Percentiles rank a stretch among this genome's conserved stretches.
phyloP scores from a whole-genome alignment of 2,113 vertebrate genomes.

The Tringa solitaria region DNA sequence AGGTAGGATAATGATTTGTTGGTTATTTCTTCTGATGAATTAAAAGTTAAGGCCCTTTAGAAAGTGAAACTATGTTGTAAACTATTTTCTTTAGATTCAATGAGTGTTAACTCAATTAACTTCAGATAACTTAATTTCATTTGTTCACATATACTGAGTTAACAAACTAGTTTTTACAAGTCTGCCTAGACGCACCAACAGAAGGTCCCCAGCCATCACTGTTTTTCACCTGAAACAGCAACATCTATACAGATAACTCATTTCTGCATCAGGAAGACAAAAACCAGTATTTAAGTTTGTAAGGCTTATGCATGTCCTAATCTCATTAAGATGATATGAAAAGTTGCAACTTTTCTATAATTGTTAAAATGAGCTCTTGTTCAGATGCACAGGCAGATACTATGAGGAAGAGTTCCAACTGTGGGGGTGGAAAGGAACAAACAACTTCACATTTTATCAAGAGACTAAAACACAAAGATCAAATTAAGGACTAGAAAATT shows the following conservation, averaged over 20 bases:
- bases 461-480: neutral
- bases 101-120: neutral
- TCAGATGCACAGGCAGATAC: neutral
- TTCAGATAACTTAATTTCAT: neutral
- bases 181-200: neutral
- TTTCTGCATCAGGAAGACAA: neutral
- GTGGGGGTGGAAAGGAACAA: neutral
- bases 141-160: neutral
- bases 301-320: neutral
- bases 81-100: neutral
- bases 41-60: neutral
- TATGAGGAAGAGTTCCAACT: neutral
- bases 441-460: neutral
- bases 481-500: neutral
- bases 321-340: neutral
- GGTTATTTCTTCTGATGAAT: neutral
- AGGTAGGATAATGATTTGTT: neutral
- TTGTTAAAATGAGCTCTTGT: fast-evolving
- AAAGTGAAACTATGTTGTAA: neutral
- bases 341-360: neutral
- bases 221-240: neutral
- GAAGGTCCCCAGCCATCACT: neutral
- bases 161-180: neutral
- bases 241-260: neutral
- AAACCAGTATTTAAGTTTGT: neutral